Evolutionary conservation across 2,888 invertebrate species (phyloP), one percentile per base, ranked within the genome.

Genomic region (Spilosoma lubricipeda): DNA sequence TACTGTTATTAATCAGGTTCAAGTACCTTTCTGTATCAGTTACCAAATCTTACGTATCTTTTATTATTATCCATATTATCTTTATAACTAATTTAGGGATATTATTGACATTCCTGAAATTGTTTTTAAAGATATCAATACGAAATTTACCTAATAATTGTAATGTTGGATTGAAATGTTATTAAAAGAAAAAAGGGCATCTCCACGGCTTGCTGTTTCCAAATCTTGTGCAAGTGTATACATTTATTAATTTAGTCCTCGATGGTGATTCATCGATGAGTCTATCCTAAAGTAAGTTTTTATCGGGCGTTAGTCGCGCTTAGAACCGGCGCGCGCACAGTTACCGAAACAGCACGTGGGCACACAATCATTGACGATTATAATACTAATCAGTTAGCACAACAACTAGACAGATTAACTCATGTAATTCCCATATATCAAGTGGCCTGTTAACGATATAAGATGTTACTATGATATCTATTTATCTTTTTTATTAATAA

Each of bases 191-290:
- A 33, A 72, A 75, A 66, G 27, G 74, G 80, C 90, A 85, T 87
- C 93, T 94, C 93, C 87, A 89, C 78, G 82, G 85, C 80, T 76
- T 82, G 84, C 89, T 83, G 88, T 93, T 93, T 93, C 89, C 89
- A 85, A 86, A 90, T 92, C 93, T 94, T 93, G 93, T 93, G 93
- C 90, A 94, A 94, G 93, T 92, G 91, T 91, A 48, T 48, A 88
- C 90, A 90, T 92, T 84, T 91, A 94, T 93, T 94, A 92, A 92
- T 91, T 90, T 90, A 91, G 92, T 90, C 85, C 87, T 89, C 88
- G 84, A 79, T 82, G 91, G 90, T 95, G 95, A 95, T 89, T 95
- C 95, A 95, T 91, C 95, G 95, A 94, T 95, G 95, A 95, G 95
- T 95, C 94, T 95, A 94, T 94, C 92, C 91, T 90, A 91, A 93